Evolutionary conservation across 2,113 vertebrate species (phyloP).

Genomic region (Hypanus sabinus): DNA sequence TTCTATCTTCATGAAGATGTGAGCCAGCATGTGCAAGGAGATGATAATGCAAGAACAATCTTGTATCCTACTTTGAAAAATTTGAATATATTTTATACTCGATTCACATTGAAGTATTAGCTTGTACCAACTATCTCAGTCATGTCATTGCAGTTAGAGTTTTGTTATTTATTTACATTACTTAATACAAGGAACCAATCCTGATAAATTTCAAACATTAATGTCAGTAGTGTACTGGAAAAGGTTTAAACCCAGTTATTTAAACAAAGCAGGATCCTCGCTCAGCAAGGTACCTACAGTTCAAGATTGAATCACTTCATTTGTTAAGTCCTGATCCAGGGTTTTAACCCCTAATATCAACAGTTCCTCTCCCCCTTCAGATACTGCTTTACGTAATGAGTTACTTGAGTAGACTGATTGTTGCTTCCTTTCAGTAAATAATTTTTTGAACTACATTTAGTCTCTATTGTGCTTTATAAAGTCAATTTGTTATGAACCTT

Average conservation of each 20-base stretch:
- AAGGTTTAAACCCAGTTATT: not conserved
- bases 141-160: not conserved
- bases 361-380: too few relatives aligned
- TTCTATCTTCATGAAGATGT: not conserved
- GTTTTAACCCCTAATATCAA: too few relatives aligned
- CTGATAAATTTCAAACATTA: not conserved
- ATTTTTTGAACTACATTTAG: too few relatives aligned
- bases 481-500: not conserved
- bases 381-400: too few relatives aligned
- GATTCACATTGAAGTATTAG: not conserved
- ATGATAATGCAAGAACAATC: not conserved
- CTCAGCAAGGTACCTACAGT: not conserved
- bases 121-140: not conserved
- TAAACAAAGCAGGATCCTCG: not conserved
- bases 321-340: not conserved
- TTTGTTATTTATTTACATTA: not conserved
- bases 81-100: not conserved
- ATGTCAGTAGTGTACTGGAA: not conserved
- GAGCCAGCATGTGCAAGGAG: not conserved
- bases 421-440: too few relatives aligned
- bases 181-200: not conserved
- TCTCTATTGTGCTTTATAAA: not conserved
- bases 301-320: not conserved
- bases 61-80: not conserved
- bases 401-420: too few relatives aligned